Percentiles rank a stretch among this genome's conserved stretches.
phyloP scores from a whole-genome alignment of 2,888 invertebrate species.

The Orthosia gothica region DNA sequence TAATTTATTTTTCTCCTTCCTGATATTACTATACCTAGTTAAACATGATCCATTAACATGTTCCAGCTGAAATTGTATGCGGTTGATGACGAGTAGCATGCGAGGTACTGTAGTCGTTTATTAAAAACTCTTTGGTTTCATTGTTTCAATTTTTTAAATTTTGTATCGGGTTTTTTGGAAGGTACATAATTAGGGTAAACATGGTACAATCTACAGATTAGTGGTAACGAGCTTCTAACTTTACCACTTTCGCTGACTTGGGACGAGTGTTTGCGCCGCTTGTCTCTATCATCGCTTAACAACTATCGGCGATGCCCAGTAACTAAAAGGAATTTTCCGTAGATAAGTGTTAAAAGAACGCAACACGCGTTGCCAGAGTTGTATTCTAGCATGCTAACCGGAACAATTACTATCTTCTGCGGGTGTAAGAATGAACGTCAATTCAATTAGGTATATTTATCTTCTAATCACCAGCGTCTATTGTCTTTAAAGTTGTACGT shows the following conservation, averaged over 20 bases:
- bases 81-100: slow-evolving; percentile 43
- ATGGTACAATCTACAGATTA: neutral
- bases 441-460: too few species aligned
- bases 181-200: neutral
- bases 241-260: slow-evolving; percentile 93
- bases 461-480: too few species aligned
- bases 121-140: slow-evolving; percentile 31
- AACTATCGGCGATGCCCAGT: slow-evolving; percentile 88
- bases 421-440: too few species aligned
- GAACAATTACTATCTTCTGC: too few species aligned
- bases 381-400: too few species aligned
- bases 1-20: slow-evolving; percentile 34
- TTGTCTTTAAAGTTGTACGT: too few species aligned
- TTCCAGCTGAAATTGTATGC: slow-evolving; percentile 26
- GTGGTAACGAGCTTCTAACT: too few species aligned
- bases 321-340: too few species aligned
- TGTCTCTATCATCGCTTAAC: slow-evolving; percentile 93
- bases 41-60: slow-evolving; percentile 38
- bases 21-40: slow-evolving; percentile 27
- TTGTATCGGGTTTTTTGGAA: neutral
- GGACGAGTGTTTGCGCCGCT: slow-evolving; percentile 96
- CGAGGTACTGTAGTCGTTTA: slow-evolving; percentile 47
- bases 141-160: neutral
- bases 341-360: too few species aligned
- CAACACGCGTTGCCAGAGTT: too few species aligned